Conservation (phyloP, 2,797 vertebrate genomes). For the Anguilla marmorata region DNA sequence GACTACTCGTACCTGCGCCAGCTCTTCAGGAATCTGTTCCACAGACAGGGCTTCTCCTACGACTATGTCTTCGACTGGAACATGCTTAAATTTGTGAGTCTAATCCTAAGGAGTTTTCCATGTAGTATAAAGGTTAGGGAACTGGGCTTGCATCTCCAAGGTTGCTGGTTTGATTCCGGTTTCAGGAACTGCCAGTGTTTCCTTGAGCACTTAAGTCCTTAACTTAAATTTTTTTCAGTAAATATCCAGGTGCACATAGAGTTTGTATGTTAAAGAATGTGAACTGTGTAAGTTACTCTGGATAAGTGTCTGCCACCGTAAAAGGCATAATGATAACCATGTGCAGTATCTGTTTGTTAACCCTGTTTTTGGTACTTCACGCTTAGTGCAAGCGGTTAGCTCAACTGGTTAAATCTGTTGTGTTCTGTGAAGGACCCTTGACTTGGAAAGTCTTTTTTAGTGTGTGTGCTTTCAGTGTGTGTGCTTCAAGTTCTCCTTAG, state of each 20-base stretch:
- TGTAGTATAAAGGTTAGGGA: too few species aligned
- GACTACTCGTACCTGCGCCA: conserved; percentile 96
- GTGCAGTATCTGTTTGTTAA: neutral
- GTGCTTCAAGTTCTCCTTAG: neutral
- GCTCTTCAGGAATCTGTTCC: conserved; percentile 97
- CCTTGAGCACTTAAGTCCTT: too few species aligned
- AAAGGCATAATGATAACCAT: neutral
- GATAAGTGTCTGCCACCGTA: neutral
- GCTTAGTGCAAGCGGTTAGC: neutral
- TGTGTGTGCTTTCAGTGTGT: neutral
- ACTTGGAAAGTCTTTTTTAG: neutral
- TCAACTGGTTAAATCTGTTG: neutral
- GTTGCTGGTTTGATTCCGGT: too few species aligned
- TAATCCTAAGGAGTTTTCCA: neutral
- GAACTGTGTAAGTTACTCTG: neutral
- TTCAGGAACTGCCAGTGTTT: too few species aligned
- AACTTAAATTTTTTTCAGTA: neutral
- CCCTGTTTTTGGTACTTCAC: neutral
- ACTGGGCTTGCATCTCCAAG: too few species aligned
- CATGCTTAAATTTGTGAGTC: conserved; percentile 97
- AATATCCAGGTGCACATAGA: neutral
- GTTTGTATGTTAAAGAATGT: neutral
- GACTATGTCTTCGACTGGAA: conserved; percentile 99
- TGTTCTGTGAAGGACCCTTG: neutral
- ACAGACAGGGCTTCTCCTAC: conserved; percentile 95